Conservation (phyloP, 2,888 invertebrate genomes). For the Iphiclides podalirius region DNA sequence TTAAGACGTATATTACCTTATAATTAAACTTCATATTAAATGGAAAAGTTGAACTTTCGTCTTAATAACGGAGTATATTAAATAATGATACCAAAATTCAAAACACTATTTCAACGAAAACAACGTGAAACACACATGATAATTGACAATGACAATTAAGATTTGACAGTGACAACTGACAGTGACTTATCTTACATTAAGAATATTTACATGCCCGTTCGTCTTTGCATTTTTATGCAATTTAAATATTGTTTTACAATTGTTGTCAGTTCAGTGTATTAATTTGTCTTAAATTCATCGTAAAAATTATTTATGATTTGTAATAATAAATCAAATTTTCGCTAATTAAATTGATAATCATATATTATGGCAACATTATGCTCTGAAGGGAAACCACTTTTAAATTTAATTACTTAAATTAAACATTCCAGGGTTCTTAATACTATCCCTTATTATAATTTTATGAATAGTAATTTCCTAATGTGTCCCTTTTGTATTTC, state of each 20-base stretch:
- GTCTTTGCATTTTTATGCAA: background rate
- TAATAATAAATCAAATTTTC: too few relatives aligned
- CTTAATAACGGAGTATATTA: too few relatives aligned
- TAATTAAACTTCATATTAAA: conserved; percentile 66
- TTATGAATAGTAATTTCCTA: too few relatives aligned
- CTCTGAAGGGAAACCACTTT: conserved; percentile 4
- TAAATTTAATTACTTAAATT: background rate
- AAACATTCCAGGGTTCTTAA: too few relatives aligned
- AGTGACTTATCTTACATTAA: conserved; percentile 6
- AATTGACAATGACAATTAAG: conserved; percentile 27
- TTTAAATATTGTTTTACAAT: background rate
- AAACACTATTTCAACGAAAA: conserved; percentile 15
- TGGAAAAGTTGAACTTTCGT: background rate
- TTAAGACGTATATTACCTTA: conserved; percentile 49
- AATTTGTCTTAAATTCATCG: too few relatives aligned
- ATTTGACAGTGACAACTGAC: too few relatives aligned
- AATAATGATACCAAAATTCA: background rate
- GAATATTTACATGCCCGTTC: background rate
- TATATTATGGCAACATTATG: conserved; percentile 11
- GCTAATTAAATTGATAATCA: too few relatives aligned
- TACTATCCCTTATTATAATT: too few relatives aligned
- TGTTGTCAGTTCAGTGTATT: too few relatives aligned
- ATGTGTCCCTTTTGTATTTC: background rate
- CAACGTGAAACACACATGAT: conserved; percentile 29
- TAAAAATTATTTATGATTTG: too few relatives aligned